Base-by-base conservation (phyloP, 2,888 invertebrate species). In the Rugalucina vietnamica region DNA sequence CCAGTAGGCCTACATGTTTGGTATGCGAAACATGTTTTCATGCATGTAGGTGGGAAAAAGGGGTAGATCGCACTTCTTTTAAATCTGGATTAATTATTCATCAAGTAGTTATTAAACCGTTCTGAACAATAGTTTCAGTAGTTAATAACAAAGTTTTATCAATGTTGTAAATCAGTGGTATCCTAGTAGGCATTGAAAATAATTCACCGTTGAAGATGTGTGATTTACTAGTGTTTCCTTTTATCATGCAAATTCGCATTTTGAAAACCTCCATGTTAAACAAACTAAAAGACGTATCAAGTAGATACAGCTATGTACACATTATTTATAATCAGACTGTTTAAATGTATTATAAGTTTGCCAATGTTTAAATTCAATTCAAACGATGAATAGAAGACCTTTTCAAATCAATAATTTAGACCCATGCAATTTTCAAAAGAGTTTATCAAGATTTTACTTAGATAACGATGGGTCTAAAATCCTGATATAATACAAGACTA, bases 211-310 rank as follows among this genome's bases (percentile, higher is more conserved):
- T 34, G 21, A 65, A 65, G 65, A 65, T 65, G 65, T 65, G 29
- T 29, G 65, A 65, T 34, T 65, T n/a, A 34, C 10, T 65, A n/a
- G 65, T 65, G 21, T 32, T n/a, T 34, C 10, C 4, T 24, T 12
- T 65, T 65, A 65, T 34, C 21, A 65, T 65, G 65, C 65, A 65
- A 65, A 65, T 65, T 32, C 4, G 10, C 65, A 14, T 65, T n/a
- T 65, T 65, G 65, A 65, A 65, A 65, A 60, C 32, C 34, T 21
- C 65, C 65, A 21, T 34, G 34, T 65, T 34, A 34, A n/a, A 65
- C 34, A 65, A 65, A 65, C 34, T 65, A 34, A 34, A n/a, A 65
- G 29, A 65, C 32, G 34, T 65, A 65, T 65, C 65, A 65, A 65
- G 34, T 65, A 65, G 65, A 65, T 65, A 65, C 32, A 32, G 34